phyloP scores from a whole-genome alignment of 2,797 vertebrate species.

The Rhyacichthys aspro region DNA sequence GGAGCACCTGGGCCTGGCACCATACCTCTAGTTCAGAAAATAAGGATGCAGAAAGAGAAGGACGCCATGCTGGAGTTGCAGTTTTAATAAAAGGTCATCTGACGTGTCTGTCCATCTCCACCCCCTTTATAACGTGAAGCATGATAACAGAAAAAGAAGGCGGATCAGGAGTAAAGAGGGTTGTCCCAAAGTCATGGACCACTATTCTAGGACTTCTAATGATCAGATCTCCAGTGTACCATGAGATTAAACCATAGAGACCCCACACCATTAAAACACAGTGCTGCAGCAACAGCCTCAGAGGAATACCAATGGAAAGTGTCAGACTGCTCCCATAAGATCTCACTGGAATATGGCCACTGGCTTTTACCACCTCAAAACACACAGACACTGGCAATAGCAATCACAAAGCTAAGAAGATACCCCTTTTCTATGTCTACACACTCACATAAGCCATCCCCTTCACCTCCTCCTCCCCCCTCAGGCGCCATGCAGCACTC shows the following conservation, averaged over 20 bases:
- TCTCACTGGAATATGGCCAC: constrained; percentile 16
- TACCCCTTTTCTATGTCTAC: neutral
- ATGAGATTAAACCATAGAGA: constrained; percentile 9
- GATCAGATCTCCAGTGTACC: constrained; percentile 21
- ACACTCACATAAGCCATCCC: constrained; percentile 1
- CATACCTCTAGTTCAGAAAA: neutral
- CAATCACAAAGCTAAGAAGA: constrained; percentile 46
- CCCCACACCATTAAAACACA: constrained; percentile 27
- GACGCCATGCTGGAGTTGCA: constrained; percentile 7
- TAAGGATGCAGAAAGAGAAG: constrained; percentile 10
- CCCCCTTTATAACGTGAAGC: constrained; percentile 6
- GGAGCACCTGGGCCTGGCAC: neutral
- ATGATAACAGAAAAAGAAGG: constrained; percentile 19
- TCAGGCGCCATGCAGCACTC: constrained; percentile 73
- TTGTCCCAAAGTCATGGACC: constrained; percentile 50
- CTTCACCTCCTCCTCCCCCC: constrained; percentile 36
- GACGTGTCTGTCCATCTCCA: constrained; percentile 18
- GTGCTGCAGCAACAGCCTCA: constrained; percentile 63
- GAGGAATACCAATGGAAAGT: constrained; percentile 66
- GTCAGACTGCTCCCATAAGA: constrained; percentile 31
- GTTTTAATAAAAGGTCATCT: constrained; percentile 54
- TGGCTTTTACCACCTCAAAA: constrained; percentile 15
- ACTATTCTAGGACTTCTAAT: constrained; percentile 37
- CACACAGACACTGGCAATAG: constrained; percentile 8
- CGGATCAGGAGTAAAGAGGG: constrained; percentile 21